phyloP scores from a whole-genome alignment of 2,888 invertebrate genomes.

The Troides oblongomaculatus region DNA sequence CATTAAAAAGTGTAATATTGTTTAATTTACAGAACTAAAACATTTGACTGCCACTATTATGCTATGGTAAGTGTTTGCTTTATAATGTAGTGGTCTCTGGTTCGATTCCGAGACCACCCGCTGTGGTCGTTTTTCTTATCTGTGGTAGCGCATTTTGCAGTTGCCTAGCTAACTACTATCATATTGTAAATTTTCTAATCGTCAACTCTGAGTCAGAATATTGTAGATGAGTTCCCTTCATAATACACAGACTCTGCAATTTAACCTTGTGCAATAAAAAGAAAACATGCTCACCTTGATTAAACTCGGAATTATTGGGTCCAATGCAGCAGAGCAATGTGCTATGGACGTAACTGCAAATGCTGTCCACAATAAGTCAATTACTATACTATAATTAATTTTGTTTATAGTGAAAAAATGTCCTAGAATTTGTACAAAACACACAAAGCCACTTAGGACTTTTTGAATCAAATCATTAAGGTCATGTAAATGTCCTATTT shows the following conservation, averaged over 20 bases:
- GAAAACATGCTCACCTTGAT: slow-evolving; percentile 57
- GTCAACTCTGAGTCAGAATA: too few relatives aligned
- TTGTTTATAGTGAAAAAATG: slow-evolving; percentile 63
- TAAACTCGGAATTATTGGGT: slow-evolving; percentile 52
- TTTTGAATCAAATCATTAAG: slow-evolving; percentile 58
- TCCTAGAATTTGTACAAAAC: slow-evolving; percentile 66
- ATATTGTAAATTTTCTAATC: too few relatives aligned
- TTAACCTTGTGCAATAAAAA: too few relatives aligned
- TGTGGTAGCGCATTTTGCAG: too few relatives aligned
- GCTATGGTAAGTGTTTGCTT: too few relatives aligned
- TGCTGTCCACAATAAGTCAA: slow-evolving; percentile 66
- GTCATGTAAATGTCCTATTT: slow-evolving; percentile 41
- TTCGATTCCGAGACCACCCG: too few relatives aligned
- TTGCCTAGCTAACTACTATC: too few relatives aligned
- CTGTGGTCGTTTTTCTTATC: too few relatives aligned
- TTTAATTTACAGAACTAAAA: background rate
- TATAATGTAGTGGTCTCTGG: too few relatives aligned
- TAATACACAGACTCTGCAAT: too few relatives aligned
- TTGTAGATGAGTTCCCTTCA: too few relatives aligned
- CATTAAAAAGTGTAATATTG: slow-evolving; percentile 4
- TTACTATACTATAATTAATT: slow-evolving; percentile 56
- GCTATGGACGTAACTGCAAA: slow-evolving; percentile 57
- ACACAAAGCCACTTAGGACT: slow-evolving; percentile 60
- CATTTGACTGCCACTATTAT: too few relatives aligned
- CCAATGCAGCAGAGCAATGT: slow-evolving; percentile 45